Evolutionary conservation across 30 jellyfish, hydroid and myxozoan species (phyloP).

Genomic region (Aurelia sp.): DNA sequence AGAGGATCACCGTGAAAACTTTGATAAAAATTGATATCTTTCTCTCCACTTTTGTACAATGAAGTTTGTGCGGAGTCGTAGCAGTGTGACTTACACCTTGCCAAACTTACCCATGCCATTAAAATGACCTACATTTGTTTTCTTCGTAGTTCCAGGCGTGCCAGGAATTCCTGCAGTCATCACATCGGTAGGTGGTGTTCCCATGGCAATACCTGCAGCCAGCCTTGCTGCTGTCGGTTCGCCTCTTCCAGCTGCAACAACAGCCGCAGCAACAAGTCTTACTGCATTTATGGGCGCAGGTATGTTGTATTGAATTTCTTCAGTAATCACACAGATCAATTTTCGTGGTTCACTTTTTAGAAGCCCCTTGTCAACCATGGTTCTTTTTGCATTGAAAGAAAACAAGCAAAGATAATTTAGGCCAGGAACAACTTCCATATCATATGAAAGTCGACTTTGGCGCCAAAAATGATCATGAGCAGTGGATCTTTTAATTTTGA

Average conservation of each 20-base stretch:
- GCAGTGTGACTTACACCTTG: no score
- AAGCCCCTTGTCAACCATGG: no score
- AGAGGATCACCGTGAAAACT: no score
- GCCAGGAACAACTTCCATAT: no score
- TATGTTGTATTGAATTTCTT: background rate
- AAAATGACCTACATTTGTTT: background rate
- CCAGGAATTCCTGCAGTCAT: slow-evolving; percentile 58
- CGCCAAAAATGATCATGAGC: no score
- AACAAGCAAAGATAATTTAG: background rate
- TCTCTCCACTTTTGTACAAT: no score
- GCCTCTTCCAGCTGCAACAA: slow-evolving; percentile 45
- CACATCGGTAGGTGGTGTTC: slow-evolving; percentile 71
- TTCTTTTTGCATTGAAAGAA: background rate
- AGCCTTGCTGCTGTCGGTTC: slow-evolving; percentile 48
- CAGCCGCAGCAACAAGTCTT: slow-evolving; percentile 26
- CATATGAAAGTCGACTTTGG: no score
- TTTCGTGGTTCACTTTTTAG: no score
- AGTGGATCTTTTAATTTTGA: no score
- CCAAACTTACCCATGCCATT: no score
- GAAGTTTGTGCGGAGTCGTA: no score
- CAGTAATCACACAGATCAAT: background rate
- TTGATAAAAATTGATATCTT: no score
- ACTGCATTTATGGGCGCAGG: slow-evolving; percentile 44
- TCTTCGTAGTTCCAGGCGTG: slow-evolving; percentile 33
- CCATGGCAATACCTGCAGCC: slow-evolving; percentile 76